A percentile compares a stretch with the other conserved stretches of the same genome.
phyloP scores from a whole-genome alignment of 2,888 invertebrate genomes.

The Pelosia muscerda region DNA sequence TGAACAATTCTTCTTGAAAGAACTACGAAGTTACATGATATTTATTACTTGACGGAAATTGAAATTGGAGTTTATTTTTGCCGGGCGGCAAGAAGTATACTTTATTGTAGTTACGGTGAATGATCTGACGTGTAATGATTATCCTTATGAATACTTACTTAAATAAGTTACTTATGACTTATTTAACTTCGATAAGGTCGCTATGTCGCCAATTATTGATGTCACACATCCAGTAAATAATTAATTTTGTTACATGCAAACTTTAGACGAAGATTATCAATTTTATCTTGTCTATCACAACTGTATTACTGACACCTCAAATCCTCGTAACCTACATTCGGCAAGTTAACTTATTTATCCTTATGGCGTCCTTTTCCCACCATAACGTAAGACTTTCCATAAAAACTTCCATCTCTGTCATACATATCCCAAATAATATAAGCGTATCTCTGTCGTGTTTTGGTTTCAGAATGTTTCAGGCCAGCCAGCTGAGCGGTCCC shows the following conservation, averaged over 20 bases:
- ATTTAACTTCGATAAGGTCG: too few species aligned
- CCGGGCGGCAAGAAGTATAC: not conserved
- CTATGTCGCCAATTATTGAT: not conserved
- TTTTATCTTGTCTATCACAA: conserved; percentile 1
- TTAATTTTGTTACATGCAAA: too few species aligned
- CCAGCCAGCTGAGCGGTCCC: conserved; percentile 72
- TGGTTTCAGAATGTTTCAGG: conserved; percentile 71
- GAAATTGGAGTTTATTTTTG: not conserved
- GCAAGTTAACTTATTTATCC: conserved; percentile 45
- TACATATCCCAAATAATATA: conserved; percentile 42
- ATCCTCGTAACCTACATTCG: conserved; percentile 23
- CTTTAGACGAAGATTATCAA: too few species aligned
- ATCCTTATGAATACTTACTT: too few species aligned
- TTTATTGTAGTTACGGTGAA: too few species aligned
- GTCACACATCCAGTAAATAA: too few species aligned
- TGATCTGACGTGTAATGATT: too few species aligned
- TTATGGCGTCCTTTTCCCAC: conserved; percentile 49
- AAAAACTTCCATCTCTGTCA: conserved; percentile 50
- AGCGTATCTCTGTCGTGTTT: conserved; percentile 59
- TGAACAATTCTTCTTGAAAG: conserved; percentile 24
- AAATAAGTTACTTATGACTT: too few species aligned
- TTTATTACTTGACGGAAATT: conserved; percentile 20
- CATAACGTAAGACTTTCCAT: conserved; percentile 33
- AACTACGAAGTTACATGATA: conserved; percentile 21
- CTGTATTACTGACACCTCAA: not conserved